phyloP scores from a whole-genome alignment of 2,113 vertebrate species.

The Saccopteryx bilineata region DNA sequence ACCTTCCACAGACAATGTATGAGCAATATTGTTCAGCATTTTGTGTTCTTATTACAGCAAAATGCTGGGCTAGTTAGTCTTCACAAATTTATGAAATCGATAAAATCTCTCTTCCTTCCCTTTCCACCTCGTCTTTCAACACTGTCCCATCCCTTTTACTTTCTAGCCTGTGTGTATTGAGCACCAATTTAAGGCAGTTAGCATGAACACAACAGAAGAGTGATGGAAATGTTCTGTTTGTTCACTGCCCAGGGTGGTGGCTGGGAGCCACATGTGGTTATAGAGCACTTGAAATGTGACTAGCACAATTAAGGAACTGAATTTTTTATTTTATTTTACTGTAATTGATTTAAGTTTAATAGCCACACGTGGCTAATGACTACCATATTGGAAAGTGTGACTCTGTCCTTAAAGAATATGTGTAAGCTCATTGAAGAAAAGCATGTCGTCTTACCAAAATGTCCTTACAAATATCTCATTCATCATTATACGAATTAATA shows the following conservation, averaged over 20 bases:
- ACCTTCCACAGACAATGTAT: neutral
- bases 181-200: neutral
- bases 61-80: neutral
- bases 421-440: conserved; percentile 28
- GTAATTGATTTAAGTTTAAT: conserved; percentile 35
- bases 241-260: neutral
- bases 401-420: neutral
- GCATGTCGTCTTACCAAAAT: neutral
- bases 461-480: neutral
- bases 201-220: neutral
- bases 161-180: neutral
- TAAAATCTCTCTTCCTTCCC: conserved; percentile 19
- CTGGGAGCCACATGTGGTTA: neutral
- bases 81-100: neutral
- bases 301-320: neutral
- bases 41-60: neutral
- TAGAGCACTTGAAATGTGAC: neutral
- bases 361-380: neutral
- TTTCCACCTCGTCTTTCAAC: neutral
- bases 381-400: neutral
- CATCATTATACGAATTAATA: neutral
- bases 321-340: conserved; percentile 12
- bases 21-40: neutral
- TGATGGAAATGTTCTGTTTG: neutral
- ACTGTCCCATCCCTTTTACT: neutral